Base-by-base conservation (phyloP, 2,113 vertebrate genomes). In the Heliornis fulica region DNA sequence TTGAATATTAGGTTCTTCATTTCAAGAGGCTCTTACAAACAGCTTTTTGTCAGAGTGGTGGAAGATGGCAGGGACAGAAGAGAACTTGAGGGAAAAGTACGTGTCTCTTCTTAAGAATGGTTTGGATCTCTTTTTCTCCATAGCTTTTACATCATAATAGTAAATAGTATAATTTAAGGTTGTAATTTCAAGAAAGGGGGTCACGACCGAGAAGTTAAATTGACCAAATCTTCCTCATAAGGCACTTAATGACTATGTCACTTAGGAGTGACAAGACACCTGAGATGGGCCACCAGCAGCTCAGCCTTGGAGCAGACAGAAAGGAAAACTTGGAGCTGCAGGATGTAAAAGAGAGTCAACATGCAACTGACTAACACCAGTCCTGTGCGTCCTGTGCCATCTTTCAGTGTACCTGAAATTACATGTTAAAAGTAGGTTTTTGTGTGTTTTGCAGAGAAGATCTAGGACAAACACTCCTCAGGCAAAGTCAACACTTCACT, bases 11-110 rank as follows among this genome's bases (percentile, higher is more conserved):
- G 72, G 92, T 53, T 87, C 88, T 61, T 94, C 77, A 65, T 89
- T 93, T 95, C 86, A 79, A 92, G 86, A 94, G 88, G 80, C 83
- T 95, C 92, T 96, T 82, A 54, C 48, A 84, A 88, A 86, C 76
- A 90, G 60, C 31, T 86, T 94, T 94, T 83, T 81, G 51, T 96
- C 71, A 89, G 85, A 41, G 28, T 79, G 90, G 72, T 78, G 50
- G 88, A 94, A 87, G 60, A 68, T 81, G 48, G 48, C 31, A 72
- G 63, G 51, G 64, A 64, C 1, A 2, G 76, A 80, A 64, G 38
- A 90, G 34, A 83, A 78, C 70, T 71, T 57, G 45, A 87, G 29
- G 70, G 66, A 60, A 84, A 79, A 82, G 11, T 57, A 25, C 0
- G 1, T 21, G 15, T 64, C 25, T 88, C 22, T 75, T 70, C 78